Conservation (phyloP, 1,140 invertebrate species). For the Dysdera silvatica region DNA sequence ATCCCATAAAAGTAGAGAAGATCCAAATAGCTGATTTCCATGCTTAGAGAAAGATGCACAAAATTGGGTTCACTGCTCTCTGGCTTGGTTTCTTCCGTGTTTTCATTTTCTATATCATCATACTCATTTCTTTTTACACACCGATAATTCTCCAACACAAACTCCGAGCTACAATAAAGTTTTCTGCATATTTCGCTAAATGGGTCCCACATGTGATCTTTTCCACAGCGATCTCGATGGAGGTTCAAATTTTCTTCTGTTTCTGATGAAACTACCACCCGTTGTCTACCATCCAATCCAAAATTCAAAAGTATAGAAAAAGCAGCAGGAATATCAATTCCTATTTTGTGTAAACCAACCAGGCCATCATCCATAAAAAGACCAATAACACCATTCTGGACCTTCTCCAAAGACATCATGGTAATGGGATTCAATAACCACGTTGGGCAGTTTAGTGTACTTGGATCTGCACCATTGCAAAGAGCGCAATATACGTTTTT, state of each 20-base stretch:
- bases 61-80: not conserved
- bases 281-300: slow-evolving; percentile 25
- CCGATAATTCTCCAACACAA: slow-evolving; percentile 20
- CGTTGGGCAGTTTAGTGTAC: slow-evolving; percentile 2
- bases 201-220: slow-evolving; percentile 25
- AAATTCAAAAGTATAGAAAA: slow-evolving; percentile 32
- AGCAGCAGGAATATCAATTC: slow-evolving; percentile 26
- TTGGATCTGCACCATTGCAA: slow-evolving; percentile 3
- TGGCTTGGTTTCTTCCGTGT: not conserved
- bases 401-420: not conserved
- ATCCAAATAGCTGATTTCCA: slow-evolving; percentile 13
- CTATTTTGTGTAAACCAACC: slow-evolving; percentile 3
- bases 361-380: slow-evolving; percentile 2
- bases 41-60: slow-evolving; percentile 11
- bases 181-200: slow-evolving; percentile 25
- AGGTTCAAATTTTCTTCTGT: slow-evolving; percentile 5
- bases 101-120: not conserved
- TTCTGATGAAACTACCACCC: slow-evolving; percentile 26
- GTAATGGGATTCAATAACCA: not conserved
- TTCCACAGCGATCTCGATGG: slow-evolving; percentile 10
- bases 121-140: slow-evolving; percentile 19
- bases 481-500: slow-evolving; percentile 29
- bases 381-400: not conserved
- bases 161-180: slow-evolving; percentile 27
- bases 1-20: not conserved